A percentile compares a stretch with the other conserved stretches of the same genome.
Conservation (phyloP, 1,140 invertebrate genomes). For the Bactericera cockerelli region DNA sequence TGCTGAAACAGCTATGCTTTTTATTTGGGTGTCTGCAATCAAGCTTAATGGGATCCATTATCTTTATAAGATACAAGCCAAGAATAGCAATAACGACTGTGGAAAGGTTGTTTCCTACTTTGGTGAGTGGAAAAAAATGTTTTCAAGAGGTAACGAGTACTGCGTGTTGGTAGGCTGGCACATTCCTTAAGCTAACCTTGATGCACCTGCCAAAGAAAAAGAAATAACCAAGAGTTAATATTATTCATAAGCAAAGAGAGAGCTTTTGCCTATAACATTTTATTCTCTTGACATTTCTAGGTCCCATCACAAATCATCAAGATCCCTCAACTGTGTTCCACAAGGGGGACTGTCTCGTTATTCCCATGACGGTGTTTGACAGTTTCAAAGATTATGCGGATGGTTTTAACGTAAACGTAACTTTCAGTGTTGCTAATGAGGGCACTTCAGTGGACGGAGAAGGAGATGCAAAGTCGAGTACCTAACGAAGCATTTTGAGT, state of each 20-base stretch:
- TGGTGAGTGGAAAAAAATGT: no score
- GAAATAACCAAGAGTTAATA: no score
- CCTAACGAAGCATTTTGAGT: no score
- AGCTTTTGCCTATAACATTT: neutral
- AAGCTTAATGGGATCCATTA: neutral
- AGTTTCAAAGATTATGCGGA: neutral
- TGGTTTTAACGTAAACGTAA: neutral
- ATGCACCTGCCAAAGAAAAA: no score
- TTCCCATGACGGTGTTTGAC: slow-evolving; percentile 1
- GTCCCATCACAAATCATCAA: neutral
- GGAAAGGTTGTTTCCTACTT: neutral
- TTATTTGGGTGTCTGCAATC: slow-evolving; percentile 5
- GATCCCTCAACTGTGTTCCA: neutral
- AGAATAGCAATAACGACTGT: neutral
- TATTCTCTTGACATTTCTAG: neutral
- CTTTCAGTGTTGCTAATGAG: no score
- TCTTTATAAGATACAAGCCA: neutral
- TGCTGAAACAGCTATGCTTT: neutral
- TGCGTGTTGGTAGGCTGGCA: no score
- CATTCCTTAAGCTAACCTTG: no score
- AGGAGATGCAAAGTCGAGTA: no score
- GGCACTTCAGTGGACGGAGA: no score
- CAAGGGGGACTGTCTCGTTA: neutral
- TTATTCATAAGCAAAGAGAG: no score
- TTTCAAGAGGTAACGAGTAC: no score